Evolutionary conservation across 2,888 invertebrate genomes (phyloP).

Genomic region (Druceiella hillmani): DNA sequence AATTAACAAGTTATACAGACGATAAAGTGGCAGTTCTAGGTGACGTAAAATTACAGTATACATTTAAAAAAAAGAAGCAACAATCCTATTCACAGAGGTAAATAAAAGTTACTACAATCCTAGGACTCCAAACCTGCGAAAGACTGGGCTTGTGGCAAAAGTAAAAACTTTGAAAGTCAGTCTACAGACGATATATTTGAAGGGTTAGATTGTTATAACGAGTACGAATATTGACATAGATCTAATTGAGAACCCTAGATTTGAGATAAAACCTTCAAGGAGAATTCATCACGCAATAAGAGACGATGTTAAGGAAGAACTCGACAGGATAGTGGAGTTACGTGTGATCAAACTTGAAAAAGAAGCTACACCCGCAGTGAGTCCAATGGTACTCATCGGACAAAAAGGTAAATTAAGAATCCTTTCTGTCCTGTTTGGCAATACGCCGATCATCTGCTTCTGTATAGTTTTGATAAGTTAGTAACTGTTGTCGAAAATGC

Average conservation of each 20-base stretch:
- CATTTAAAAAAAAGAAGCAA: slow-evolving; percentile 10
- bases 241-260: slow-evolving; percentile 15
- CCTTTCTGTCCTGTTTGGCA: no score
- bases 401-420: slow-evolving; percentile 21
- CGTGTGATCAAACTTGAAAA: slow-evolving; percentile 20
- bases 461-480: no score
- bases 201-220: slow-evolving; percentile 14
- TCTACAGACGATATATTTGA: slow-evolving; percentile 13
- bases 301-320: slow-evolving; percentile 21
- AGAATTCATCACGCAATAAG: slow-evolving; percentile 15
- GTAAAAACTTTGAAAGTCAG: slow-evolving; percentile 5
- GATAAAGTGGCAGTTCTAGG: slow-evolving; percentile 13
- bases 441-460: no score
- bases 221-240: slow-evolving; percentile 14
- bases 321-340: slow-evolving; percentile 19
- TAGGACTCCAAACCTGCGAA: slow-evolving; percentile 13
- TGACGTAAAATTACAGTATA: slow-evolving; percentile 8
- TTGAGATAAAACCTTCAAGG: slow-evolving; percentile 10
- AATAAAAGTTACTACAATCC: slow-evolving; percentile 15
- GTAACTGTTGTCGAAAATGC: no score
- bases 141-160: slow-evolving; percentile 12
- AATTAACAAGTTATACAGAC: slow-evolving; percentile 15
- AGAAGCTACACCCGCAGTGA: slow-evolving; percentile 21
- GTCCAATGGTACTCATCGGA: slow-evolving; percentile 21
- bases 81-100: slow-evolving; percentile 11